Conservation (phyloP, 2,888 invertebrate genomes). For the Nemotelus pantherinus region DNA sequence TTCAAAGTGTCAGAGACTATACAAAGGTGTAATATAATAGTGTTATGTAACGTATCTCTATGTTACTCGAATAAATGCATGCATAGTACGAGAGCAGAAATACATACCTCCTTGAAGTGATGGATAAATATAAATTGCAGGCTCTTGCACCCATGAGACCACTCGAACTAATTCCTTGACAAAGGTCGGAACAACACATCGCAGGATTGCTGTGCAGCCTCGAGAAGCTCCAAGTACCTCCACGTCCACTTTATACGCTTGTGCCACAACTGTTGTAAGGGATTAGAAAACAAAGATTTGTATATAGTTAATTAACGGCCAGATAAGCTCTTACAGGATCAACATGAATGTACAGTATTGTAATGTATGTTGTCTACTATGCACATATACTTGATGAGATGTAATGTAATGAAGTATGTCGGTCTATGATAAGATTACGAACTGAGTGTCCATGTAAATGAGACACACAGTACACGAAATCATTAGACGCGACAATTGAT, state of each 20-base stretch:
- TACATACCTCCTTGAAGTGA: conserved; percentile 78
- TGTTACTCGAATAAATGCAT: not conserved
- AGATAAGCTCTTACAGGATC: not conserved
- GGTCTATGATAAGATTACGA: conserved; percentile 19
- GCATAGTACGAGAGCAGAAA: not conserved
- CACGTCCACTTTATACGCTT: conserved; percentile 77
- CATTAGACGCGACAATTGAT: no score
- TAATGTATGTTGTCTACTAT: no score
- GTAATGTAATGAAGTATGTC: not conserved
- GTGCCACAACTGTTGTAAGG: conserved; percentile 73
- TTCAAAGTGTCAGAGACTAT: no score
- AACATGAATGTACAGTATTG: not conserved
- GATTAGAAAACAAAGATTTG: conserved; percentile 47
- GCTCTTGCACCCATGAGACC: conserved; percentile 80
- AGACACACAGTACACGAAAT: not conserved
- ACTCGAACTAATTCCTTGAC: conserved; percentile 79
- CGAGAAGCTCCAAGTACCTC: conserved; percentile 75
- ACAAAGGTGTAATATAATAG: no score
- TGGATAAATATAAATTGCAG: conserved; percentile 77
- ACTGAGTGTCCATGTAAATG: conserved; percentile 6
- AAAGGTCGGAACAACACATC: conserved; percentile 77
- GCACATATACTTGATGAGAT: not conserved
- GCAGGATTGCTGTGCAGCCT: conserved; percentile 77
- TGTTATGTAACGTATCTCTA: not conserved
- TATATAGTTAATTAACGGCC: conserved; percentile 37